Percentiles rank a stretch among this genome's conserved stretches.
These are phyloP conservation scores for Cheiracanthium punctorium DNA, from an alignment of 2,888 invertebrate species.

Conservation along the genomic window DNA sequence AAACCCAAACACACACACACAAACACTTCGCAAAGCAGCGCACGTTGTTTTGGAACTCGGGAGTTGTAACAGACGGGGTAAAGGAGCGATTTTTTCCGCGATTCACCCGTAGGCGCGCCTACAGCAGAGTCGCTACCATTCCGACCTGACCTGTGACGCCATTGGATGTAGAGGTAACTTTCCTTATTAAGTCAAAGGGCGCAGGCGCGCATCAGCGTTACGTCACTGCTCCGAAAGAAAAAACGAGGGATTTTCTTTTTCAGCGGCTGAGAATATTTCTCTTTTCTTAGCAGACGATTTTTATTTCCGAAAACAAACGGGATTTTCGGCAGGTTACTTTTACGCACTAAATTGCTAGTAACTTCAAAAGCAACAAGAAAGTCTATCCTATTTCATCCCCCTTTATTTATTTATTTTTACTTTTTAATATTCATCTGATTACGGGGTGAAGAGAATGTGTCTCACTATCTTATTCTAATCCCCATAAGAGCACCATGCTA, in stretches of 20 bases:
- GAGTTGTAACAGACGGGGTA: slow-evolving; percentile 30
- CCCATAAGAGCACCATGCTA: too few relatives aligned
- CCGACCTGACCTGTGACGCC: slow-evolving; percentile 65
- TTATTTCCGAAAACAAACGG: background rate
- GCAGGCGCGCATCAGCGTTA: slow-evolving; percentile 58
- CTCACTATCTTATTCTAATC: too few relatives aligned
- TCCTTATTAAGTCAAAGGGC: slow-evolving; percentile 70
- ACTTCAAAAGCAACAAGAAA: too few relatives aligned
- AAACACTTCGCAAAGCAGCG: slow-evolving; percentile 20
- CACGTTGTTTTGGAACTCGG: slow-evolving; percentile 28
- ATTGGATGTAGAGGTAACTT: slow-evolving; percentile 70
- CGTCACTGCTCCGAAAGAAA: slow-evolving; percentile 45
- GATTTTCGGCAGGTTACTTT: background rate
- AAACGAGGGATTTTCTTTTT: slow-evolving; percentile 40
- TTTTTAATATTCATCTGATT: too few relatives aligned
- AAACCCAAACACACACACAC: background rate
- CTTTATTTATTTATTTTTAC: too few relatives aligned
- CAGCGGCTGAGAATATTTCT: background rate
- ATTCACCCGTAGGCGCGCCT: slow-evolving; percentile 64
- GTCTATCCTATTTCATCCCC: too few relatives aligned
- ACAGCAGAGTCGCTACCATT: slow-evolving; percentile 30
- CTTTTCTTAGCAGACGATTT: slow-evolving; percentile 25
- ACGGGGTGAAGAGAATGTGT: too few relatives aligned
- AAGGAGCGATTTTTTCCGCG: background rate
- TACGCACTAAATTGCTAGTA: too few relatives aligned